Base-by-base conservation (phyloP, 2,888 invertebrate species). In the Mycalesis mineus region DNA sequence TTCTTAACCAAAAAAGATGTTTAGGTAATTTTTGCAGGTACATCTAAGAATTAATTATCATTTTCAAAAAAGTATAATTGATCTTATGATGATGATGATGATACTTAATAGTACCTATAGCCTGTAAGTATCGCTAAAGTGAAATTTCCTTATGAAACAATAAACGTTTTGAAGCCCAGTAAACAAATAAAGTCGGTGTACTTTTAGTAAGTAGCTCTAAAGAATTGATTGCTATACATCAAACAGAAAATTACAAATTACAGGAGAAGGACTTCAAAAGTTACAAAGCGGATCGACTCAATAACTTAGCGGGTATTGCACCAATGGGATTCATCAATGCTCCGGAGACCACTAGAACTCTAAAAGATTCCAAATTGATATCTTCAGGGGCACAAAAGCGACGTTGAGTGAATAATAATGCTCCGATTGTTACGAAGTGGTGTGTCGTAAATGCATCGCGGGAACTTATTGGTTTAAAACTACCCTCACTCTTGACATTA, bases 401-500 rank as follows among this genome's bases (percentile, higher is more conserved):
- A 82, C 81, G 78, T 70, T 76, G 71, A 74, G 74, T 80, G 84
- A 85, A 86, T 86, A 84, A 83, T 83, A 81, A 78, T 74, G 70
- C 71, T 63, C 57, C 67, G 71, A 77, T 76, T 74, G 72, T 68
- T 62, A 71, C 71, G 75, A 80, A 80, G 79, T 82, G 77, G 83
- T 82, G 65, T 74, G 77, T 77, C 72, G 77, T 78, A 80, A 82
- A 80, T 78, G 75, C 82, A 80, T 79, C 76, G 75, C 72, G 5
- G 33, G 53, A 70, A 78, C 74, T 77, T 78, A 79, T 81, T 79
- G 79, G 72, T 78, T 81, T 78, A 73, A 73, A 77, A 80, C 70
- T 39, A 14, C 14, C 31, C 15, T 31, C 9, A 11, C 15, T 9
- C 14, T 45, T 28, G 29, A 45, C 11, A 44, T n/a, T 28, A 5